Conservation (phyloP, 2,113 vertebrate genomes). For the Clupea harengus region DNA sequence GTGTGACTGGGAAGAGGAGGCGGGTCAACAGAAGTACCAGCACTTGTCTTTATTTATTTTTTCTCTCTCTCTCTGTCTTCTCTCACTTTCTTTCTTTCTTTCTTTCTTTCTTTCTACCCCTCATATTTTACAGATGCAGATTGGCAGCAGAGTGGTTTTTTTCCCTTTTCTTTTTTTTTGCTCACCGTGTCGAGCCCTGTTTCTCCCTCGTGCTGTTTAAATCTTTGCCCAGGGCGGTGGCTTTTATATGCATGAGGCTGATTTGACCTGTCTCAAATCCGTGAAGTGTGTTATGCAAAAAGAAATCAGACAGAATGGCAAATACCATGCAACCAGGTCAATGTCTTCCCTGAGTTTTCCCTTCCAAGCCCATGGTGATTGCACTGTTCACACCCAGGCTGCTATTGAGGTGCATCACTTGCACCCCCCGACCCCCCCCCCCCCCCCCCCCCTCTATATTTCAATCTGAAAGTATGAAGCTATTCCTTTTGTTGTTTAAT, state of each 20-base stretch:
- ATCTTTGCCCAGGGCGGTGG: conserved; percentile 53
- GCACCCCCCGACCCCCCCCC: background rate
- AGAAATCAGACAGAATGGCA: conserved; percentile 55
- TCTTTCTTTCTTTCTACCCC: conserved; percentile 4
- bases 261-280: conserved; percentile 59
- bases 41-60: conserved; percentile 38
- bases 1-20: conserved; percentile 58
- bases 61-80: conserved; percentile 52
- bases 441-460: background rate
- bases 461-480: background rate
- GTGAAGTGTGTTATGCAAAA: conserved; percentile 49
- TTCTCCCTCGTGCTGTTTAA: conserved; percentile 54
- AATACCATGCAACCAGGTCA: conserved; percentile 44
- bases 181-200: conserved; percentile 34
- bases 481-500: conserved; percentile 12
- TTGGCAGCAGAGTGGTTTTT: conserved; percentile 41
- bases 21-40: conserved; percentile 47
- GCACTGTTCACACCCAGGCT: conserved; percentile 8
- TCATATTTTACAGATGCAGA: conserved; percentile 58
- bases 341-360: background rate
- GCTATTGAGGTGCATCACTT: background rate
- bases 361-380: conserved; percentile 24
- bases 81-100: conserved; percentile 40
- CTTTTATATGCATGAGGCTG: conserved; percentile 62
- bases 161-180: conserved; percentile 31